Base-by-base conservation (phyloP, 2,797 vertebrate genomes). In the Tragelaphus oryx region DNA sequence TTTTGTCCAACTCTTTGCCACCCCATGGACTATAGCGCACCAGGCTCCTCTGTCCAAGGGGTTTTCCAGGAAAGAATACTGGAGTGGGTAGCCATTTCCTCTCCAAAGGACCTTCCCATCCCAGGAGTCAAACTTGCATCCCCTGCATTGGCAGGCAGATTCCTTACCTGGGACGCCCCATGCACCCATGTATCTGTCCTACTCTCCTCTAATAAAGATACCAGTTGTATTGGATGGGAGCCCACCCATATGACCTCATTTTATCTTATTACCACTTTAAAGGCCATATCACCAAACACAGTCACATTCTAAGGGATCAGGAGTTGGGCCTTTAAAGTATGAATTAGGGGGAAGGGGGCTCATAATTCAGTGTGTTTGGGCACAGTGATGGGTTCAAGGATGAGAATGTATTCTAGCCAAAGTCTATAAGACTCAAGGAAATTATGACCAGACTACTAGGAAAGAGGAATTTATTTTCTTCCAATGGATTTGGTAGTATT, bases 251-350 rank as follows among this genome's bases (percentile, higher is more conserved):
- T 86, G 57, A 91, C 30, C n/a, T 85, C 74, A 86, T 65, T 79
- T 95, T 74, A 78, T 44, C 20, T 46, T 33, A 83, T 50, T 79
- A 81, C 13, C 24, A 75, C 28, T 93, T 57, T 55, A 59, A 87
- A 76, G 62, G 4, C 2, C 41, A n/a, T 54, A n/a, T 48, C 46
- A 90, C 54, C 46, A 48, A 48, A 74, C 54, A 14, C 22, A 92
- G 46, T 92, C 54, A 89, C 52, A 81, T 57, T 94, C 44, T 86
- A 10, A 87, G 30, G 9, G 44, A 28, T 44, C 7, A 30, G 48
- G 14, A 17, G 1, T n/a, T 89, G 87, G 16, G 18, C 20, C 14
- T 89, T 95, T 24, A 89, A 89, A 33, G 60, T 3, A 12, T 26
- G 28, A 60, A 33, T 28, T 55, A 26, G 57, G 20, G n/a, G 37